Conservation (phyloP, 2,888 invertebrate genomes). For the Norana najaformis region DNA sequence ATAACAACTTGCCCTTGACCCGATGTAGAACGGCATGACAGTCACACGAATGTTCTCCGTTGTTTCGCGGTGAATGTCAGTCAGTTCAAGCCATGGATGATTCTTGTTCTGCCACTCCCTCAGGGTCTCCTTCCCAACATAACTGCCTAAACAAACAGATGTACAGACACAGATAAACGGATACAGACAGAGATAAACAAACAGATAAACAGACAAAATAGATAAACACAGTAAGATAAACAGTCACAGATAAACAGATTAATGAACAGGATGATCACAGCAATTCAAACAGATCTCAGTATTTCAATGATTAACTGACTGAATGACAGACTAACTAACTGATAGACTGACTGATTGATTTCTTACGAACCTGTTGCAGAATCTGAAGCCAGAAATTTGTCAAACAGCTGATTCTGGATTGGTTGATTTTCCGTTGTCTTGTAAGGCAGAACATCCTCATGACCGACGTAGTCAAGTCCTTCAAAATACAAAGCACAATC, state of each 20-base stretch:
- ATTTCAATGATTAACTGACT: neutral
- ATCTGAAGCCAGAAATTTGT: constrained; percentile 84
- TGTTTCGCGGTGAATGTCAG: constrained; percentile 95
- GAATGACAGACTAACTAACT: neutral
- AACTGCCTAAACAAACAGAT: constrained; percentile 24
- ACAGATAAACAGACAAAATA: neutral
- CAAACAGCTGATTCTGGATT: constrained; percentile 91
- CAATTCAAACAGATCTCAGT: neutral
- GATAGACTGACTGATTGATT: neutral
- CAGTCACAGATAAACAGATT: neutral
- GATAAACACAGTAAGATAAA: too few relatives aligned
- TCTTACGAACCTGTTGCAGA: neutral
- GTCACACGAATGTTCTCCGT: constrained; percentile 94
- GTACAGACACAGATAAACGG: neutral
- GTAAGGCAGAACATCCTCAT: constrained; percentile 95
- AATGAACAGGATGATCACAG: neutral
- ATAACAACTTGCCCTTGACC: constrained; percentile 54
- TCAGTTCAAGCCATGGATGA: constrained; percentile 93
- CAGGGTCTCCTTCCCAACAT: constrained; percentile 40
- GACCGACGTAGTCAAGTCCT: constrained; percentile 95
- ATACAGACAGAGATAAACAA: too few relatives aligned
- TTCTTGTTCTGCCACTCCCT: constrained; percentile 89
- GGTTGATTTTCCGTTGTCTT: constrained; percentile 84
- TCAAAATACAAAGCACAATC: constrained; percentile 28
- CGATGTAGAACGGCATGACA: constrained; percentile 86